Conservation (phyloP, 2,797 vertebrate species). For the Sebastes iracundus region DNA sequence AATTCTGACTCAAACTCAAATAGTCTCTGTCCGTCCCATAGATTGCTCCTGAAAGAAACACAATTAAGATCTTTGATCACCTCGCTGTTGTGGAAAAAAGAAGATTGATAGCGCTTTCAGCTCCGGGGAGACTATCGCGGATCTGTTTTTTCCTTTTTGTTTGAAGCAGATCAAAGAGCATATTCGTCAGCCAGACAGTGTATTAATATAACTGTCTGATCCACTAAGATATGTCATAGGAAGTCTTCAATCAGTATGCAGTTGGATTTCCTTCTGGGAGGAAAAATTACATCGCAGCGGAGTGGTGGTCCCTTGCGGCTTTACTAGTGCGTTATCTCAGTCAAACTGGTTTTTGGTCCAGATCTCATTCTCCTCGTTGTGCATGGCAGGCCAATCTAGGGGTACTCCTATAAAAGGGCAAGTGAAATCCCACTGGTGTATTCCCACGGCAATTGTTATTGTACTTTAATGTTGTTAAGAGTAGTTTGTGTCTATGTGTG, state of each 20-base stretch:
- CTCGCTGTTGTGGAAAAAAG: conserved; percentile 22
- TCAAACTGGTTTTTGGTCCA: conserved; percentile 33
- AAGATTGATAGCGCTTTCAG: conserved; percentile 53
- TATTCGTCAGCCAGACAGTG: conserved; percentile 54
- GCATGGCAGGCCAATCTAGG: conserved; percentile 44
- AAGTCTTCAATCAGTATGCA: conserved; percentile 37
- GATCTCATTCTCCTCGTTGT: conserved; percentile 26
- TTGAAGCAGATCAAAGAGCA: conserved; percentile 53
- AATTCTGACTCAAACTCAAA: conserved; percentile 1
- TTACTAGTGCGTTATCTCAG: conserved; percentile 25
- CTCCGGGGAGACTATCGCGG: conserved; percentile 1
- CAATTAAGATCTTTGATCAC: conserved; percentile 65
- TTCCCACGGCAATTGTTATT: conserved; percentile 22
- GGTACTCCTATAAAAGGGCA: not conserved
- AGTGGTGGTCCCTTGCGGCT: conserved; percentile 27
- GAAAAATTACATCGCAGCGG: not conserved
- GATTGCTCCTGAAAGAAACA: conserved; percentile 48
- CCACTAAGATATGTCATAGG: conserved; percentile 42
- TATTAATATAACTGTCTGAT: conserved; percentile 63
- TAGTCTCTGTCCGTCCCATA: not conserved
- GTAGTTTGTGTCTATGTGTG: not conserved
- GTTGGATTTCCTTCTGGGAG: conserved; percentile 35
- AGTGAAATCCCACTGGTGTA: conserved; percentile 28
- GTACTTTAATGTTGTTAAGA: conserved; percentile 30
- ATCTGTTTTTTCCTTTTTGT: conserved; percentile 16